A percentile compares a stretch with the other conserved stretches of the same genome.
phyloP scores from a whole-genome alignment of 2,888 invertebrate species.

The Amblyjoppa proteus region DNA sequence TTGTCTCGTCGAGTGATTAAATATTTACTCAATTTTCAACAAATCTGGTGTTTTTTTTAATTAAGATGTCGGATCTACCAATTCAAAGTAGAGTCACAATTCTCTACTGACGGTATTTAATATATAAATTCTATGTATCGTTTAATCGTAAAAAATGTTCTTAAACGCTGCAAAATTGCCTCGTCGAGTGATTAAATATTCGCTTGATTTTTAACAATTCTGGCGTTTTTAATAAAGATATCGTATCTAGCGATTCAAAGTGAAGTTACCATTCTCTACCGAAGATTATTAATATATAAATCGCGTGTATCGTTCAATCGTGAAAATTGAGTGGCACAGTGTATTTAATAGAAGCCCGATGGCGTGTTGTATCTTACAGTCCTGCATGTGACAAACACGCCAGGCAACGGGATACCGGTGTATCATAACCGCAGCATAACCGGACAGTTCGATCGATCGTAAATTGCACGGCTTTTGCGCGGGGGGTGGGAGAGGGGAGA shows the following conservation, averaged over 20 bases:
- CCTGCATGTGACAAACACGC: conserved; percentile 45
- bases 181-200: too few relatives aligned
- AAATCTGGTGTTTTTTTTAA: too few relatives aligned
- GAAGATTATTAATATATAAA: not conserved
- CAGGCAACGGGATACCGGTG: conserved; percentile 26
- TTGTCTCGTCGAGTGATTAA: too few relatives aligned
- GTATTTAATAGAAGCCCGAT: not conserved
- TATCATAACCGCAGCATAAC: conserved; percentile 39
- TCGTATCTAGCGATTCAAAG: not conserved
- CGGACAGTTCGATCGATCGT: conserved; percentile 57
- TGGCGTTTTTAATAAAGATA: not conserved
- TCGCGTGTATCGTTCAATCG: not conserved
- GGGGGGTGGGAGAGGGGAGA: conserved; percentile 10
- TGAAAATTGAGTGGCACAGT: conserved; percentile 8
- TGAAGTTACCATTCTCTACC: not conserved
- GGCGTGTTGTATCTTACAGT: conserved; percentile 15
- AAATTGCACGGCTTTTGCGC: conserved; percentile 38
- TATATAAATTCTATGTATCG: too few relatives aligned
- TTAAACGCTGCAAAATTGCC: too few relatives aligned
- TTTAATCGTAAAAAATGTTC: too few relatives aligned
- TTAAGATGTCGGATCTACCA: too few relatives aligned
- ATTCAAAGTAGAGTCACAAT: too few relatives aligned
- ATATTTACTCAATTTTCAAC: too few relatives aligned
- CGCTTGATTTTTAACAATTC: not conserved
- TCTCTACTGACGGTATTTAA: too few relatives aligned